phyloP scores from a whole-genome alignment of 1,140 invertebrate genomes.

The Andrena cerasifolii region DNA sequence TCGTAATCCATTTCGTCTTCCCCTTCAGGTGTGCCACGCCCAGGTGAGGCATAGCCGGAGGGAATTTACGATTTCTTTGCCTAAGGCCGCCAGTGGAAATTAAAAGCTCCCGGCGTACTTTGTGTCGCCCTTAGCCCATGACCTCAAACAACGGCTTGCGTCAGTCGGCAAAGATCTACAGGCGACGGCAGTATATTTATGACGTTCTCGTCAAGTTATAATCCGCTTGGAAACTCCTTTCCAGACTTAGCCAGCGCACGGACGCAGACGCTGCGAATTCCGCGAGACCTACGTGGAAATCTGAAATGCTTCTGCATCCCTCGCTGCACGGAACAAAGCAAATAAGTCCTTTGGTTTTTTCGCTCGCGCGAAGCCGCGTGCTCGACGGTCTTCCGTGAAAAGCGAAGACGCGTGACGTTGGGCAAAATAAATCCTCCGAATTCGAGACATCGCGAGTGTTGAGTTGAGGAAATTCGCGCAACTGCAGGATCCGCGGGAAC shows the following conservation, averaged over 20 bases:
- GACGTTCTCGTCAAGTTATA: conserved; percentile 31
- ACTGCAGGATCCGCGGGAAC: too few relatives aligned
- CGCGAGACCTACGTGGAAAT: too few relatives aligned
- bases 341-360: neutral
- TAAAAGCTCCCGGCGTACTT: conserved; percentile 46
- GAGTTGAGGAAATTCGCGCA: too few relatives aligned
- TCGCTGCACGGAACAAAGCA: neutral
- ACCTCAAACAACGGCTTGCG: conserved; percentile 32
- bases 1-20: conserved; percentile 31
- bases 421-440: too few relatives aligned
- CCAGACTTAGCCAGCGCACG: neutral
- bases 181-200: conserved; percentile 49
- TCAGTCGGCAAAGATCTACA: conserved; percentile 37
- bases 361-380: neutral
- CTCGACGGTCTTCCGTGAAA: too few relatives aligned
- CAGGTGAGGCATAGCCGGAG: conserved; percentile 32
- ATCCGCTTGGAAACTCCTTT: neutral
- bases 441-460: too few relatives aligned
- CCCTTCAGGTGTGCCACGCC: conserved; percentile 38
- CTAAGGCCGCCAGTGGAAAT: conserved; percentile 52
- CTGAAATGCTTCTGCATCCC: neutral
- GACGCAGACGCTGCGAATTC: neutral
- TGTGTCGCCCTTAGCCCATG: conserved; percentile 38
- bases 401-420: too few relatives aligned
- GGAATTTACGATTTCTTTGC: conserved; percentile 68